phyloP scores from a whole-genome alignment of 2,113 vertebrate genomes.

The Brevimyrus niger region DNA sequence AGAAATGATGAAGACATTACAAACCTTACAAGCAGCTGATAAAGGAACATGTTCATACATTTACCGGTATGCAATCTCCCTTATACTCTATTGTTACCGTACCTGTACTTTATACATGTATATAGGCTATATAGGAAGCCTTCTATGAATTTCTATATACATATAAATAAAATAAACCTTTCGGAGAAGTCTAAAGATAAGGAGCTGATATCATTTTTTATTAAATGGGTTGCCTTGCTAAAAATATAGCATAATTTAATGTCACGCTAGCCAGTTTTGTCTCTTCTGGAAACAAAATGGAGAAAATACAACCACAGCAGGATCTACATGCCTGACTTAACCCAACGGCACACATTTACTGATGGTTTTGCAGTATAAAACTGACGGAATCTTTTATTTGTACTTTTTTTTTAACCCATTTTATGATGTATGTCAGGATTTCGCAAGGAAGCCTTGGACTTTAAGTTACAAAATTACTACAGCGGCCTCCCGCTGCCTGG shows the following conservation, averaged over 20 bases:
- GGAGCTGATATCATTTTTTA: background rate
- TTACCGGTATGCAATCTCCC: background rate
- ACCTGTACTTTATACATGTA: background rate
- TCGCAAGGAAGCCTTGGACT: slow-evolving; percentile 44
- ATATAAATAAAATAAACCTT: background rate
- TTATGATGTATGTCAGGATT: slow-evolving; percentile 4
- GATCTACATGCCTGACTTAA: background rate
- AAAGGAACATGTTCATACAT: background rate
- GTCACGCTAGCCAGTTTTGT: background rate
- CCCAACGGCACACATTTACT: background rate
- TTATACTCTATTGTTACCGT: background rate
- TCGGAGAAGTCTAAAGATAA: background rate
- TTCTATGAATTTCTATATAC: background rate
- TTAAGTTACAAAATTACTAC: too few species aligned
- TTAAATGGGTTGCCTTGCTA: background rate
- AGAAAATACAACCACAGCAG: background rate
- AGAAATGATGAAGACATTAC: background rate
- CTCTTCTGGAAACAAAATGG: slow-evolving; percentile 10
- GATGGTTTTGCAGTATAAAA: background rate
- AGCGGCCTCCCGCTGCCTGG: too few species aligned
- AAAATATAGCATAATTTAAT: background rate
- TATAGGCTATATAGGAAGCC: background rate
- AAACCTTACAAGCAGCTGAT: background rate
- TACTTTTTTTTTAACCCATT: slow-evolving; percentile 21
- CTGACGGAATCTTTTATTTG: background rate